Evolutionary conservation across 1,140 invertebrate genomes (phyloP).

Genomic region (Drosophila paulistorum): DNA sequence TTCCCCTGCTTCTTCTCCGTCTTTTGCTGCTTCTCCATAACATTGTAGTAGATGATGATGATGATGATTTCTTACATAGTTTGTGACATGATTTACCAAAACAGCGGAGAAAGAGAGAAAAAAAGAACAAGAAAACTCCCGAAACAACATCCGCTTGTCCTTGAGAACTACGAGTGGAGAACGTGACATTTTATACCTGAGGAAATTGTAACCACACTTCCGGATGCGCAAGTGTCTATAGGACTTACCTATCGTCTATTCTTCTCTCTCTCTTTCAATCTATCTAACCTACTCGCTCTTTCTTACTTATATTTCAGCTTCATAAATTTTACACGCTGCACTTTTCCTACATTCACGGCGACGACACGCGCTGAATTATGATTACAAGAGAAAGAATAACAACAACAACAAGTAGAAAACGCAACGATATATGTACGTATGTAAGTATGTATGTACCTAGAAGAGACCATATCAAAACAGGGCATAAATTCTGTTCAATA

Average conservation of each 20-base stretch:
- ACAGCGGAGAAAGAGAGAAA: conserved; percentile 15
- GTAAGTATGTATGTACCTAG: not conserved
- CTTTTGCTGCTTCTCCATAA: no score
- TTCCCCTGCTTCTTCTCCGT: no score
- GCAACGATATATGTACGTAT: conserved; percentile 4
- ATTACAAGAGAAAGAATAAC: conserved; percentile 48
- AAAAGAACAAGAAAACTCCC: conserved; percentile 41
- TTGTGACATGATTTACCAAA: conserved; percentile 72
- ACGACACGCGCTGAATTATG: conserved; percentile 73
- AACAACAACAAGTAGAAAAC: conserved; percentile 18
- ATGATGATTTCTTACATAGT: conserved; percentile 1
- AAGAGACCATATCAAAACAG: conserved; percentile 53
- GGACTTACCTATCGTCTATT: not conserved
- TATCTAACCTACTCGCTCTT: not conserved
- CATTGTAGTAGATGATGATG: no score
- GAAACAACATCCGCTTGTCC: conserved; percentile 76
- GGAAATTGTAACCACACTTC: conserved; percentile 35
- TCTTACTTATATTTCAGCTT: conserved; percentile 19
- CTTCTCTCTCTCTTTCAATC: not conserved
- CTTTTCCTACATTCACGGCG: conserved; percentile 49
- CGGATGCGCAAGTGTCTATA: conserved; percentile 35
- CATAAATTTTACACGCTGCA: conserved; percentile 64
- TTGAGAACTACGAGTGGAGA: conserved; percentile 37
- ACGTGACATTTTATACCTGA: conserved; percentile 58
- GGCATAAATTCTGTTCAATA: conserved; percentile 55